phyloP scores from a whole-genome alignment of 2,113 vertebrate species.

The Dipodomys stephensi region DNA sequence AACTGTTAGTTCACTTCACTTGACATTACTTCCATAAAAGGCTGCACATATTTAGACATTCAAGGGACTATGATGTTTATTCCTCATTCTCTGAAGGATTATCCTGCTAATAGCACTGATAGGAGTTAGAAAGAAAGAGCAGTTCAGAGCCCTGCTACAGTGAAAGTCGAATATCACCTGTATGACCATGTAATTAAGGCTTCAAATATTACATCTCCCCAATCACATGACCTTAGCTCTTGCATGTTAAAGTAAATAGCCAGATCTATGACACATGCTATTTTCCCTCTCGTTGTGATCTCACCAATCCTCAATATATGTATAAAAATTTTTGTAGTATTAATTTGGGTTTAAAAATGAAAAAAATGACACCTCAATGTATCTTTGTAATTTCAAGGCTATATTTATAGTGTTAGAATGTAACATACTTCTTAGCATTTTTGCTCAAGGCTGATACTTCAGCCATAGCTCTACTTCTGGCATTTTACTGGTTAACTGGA shows the following conservation, averaged over 20 bases:
- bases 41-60: slow-evolving; percentile 28
- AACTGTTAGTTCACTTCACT: slow-evolving; percentile 47
- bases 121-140: not conserved
- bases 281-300: slow-evolving; percentile 34
- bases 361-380: not conserved
- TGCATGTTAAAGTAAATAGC: not conserved
- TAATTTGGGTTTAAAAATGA: slow-evolving; percentile 16
- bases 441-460: too few species aligned
- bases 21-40: slow-evolving; percentile 40
- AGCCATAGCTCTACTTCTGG: too few species aligned
- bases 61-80: slow-evolving; percentile 10
- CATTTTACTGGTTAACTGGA: too few species aligned
- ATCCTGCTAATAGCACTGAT: not conserved
- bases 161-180: slow-evolving; percentile 30
- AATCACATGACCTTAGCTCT: not conserved
- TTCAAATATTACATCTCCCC: not conserved
- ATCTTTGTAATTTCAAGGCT: slow-evolving; percentile 10
- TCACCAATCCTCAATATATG: slow-evolving; percentile 3
- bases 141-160: slow-evolving; percentile 25
- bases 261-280: slow-evolving; percentile 5
- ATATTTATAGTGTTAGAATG: not conserved
- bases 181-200: slow-evolving; percentile 38
- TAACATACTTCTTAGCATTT: not conserved
- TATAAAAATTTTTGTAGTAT: not conserved
- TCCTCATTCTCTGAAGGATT: slow-evolving; percentile 6